Conservation (phyloP, 2,113 vertebrate genomes). For the Hyaena hyaena region DNA sequence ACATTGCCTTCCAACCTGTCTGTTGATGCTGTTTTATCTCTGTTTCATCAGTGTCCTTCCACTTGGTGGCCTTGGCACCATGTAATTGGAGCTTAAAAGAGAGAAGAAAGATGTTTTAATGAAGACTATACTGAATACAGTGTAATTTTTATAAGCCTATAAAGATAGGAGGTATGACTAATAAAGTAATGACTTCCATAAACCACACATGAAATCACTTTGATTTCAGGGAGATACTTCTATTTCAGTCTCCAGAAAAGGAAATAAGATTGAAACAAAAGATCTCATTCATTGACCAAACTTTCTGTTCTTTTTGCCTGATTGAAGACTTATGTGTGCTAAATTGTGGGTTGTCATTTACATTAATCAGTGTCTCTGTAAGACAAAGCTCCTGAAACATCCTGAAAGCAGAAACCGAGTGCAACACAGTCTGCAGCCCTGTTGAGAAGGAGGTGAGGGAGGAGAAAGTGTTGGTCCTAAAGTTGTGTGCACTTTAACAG, state of each 20-base stretch:
- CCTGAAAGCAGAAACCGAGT: background rate
- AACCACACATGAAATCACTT: background rate
- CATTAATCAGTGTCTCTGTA: background rate
- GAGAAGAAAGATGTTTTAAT: background rate
- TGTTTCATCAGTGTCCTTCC: background rate
- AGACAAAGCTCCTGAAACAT: background rate
- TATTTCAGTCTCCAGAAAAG: slow-evolving; percentile 21
- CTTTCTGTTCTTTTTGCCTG: background rate
- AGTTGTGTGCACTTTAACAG: background rate
- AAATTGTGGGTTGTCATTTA: background rate
- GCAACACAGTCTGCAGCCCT: background rate
- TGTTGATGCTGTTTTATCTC: background rate
- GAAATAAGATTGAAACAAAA: background rate
- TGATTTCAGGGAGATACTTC: background rate
- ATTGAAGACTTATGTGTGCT: background rate
- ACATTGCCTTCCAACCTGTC: background rate
- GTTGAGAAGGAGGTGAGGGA: accelerated
- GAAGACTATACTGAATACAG: background rate
- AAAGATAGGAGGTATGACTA: background rate
- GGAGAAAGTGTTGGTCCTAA: background rate
- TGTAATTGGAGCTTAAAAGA: background rate
- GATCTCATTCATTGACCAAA: background rate
- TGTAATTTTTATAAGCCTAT: background rate
- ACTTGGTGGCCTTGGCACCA: background rate
- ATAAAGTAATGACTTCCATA: background rate